Evolutionary conservation across 2,113 vertebrate species (phyloP).

Genomic region (Gymnorhina tibicen): DNA sequence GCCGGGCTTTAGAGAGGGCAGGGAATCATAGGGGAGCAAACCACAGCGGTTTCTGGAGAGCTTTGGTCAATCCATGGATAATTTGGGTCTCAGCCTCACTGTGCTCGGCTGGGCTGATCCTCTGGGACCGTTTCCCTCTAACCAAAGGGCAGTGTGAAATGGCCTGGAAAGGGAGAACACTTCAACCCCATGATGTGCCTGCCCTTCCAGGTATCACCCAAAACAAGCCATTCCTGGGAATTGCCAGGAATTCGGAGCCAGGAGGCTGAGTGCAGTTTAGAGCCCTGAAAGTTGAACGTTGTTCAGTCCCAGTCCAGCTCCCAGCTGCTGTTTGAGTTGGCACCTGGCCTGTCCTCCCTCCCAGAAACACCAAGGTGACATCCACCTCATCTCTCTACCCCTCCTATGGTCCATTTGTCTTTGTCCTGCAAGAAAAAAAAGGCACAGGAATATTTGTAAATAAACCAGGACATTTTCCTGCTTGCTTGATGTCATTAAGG

Average conservation of each 20-base stretch:
- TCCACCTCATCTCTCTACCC: not conserved
- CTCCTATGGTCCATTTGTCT: not conserved
- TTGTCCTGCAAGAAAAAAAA: not conserved
- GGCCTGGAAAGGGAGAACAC: not conserved
- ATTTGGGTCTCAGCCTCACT: not conserved
- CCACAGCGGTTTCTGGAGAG: not conserved
- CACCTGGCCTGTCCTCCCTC: not conserved
- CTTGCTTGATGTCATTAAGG: not conserved
- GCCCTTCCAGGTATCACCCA: no score
- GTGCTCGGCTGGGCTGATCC: not conserved
- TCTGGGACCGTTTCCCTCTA: not conserved
- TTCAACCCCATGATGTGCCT: accelerated
- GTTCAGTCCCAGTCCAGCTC: not conserved
- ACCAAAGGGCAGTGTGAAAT: not conserved
- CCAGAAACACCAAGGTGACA: not conserved
- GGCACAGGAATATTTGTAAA: not conserved
- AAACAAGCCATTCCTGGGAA: not conserved
- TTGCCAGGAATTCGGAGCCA: not conserved
- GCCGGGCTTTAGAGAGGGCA: not conserved
- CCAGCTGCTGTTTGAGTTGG: accelerated
- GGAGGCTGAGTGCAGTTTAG: not conserved
- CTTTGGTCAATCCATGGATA: not conserved
- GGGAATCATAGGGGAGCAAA: not conserved
- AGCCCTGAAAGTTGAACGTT: not conserved
- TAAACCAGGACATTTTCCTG: not conserved